phyloP scores from a whole-genome alignment of 2,797 vertebrate genomes.

The Thripadectes ignobilis region DNA sequence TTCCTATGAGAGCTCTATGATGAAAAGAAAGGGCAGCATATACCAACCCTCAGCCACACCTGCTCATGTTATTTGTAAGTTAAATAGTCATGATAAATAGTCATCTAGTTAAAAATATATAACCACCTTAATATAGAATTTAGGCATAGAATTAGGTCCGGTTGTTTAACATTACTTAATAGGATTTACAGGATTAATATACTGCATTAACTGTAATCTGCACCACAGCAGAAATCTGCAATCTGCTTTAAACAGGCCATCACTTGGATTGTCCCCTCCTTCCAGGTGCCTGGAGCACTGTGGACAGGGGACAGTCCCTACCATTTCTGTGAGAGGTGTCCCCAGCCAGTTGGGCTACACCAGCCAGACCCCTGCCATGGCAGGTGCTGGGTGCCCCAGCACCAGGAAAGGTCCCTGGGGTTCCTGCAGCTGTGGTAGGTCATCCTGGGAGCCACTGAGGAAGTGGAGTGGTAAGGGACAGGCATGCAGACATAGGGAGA shows the following conservation, averaged over 20 bases:
- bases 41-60: background rate
- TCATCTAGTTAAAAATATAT: background rate
- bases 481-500: fast-evolving
- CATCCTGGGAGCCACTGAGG: background rate
- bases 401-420: background rate
- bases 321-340: background rate
- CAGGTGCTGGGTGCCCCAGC: background rate
- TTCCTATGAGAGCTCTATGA: background rate
- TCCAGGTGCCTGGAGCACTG: fast-evolving
- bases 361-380: background rate
- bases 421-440: background rate
- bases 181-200: background rate
- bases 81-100: background rate
- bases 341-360: background rate
- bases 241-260: background rate
- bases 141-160: background rate
- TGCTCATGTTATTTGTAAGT: background rate
- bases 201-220: background rate
- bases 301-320: background rate
- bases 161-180: background rate
- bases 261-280: no score
- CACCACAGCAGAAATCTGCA: background rate
- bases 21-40: background rate
- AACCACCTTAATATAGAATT: background rate
- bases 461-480: background rate